Base-by-base conservation (phyloP, 2,797 vertebrate genomes). In the Malurus splendens region DNA sequence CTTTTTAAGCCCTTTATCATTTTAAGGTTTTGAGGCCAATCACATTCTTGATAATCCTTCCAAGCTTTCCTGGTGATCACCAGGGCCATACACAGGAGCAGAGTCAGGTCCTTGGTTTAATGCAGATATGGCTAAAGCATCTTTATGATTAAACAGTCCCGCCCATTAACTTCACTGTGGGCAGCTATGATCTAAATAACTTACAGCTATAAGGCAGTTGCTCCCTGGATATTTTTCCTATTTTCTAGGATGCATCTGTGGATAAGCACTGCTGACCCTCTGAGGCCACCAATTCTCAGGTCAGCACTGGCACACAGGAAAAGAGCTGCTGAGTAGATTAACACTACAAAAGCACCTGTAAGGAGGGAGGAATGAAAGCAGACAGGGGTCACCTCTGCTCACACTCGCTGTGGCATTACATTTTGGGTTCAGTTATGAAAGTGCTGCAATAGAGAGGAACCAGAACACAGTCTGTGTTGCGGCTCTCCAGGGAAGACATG, bases 391-490 rank as follows among this genome's bases (percentile, higher is more conserved):
- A 56, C 5, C 28, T 72, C 62, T 65, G 36, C 33, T 84, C 30
- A 39, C 10, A 33, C 30, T 57, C 0, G 0, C 7, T 76, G 15
- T 27, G 60, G 51, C 18, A 42, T 32, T 71, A 55, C 6, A 48
- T 82, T 64, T 60, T 16, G 38, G 23, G 18, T 54, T 32, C 19
- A 74, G 36, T 23, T 39, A 24, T 17, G 62, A 30, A 70, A 70
- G 39, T 61, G 36, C 36, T 92, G 44, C 32, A 64, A 25, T 5
- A 48, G 4, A 18, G 68, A 84, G 25, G 27, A 62, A 8, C 7
- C 38, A 74, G 72, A 72, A 48, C 0, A 5, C 10, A 50, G 51
- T 28, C 11, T 33, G 9, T 1, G 0, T 28, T 64, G 18, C 1
- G 3, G 14, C 13, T 78, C 23, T 66, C 38, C 47, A 61, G 57